phyloP scores from a whole-genome alignment of 2,113 vertebrate species.

The Brachypteracias leptosomus region DNA sequence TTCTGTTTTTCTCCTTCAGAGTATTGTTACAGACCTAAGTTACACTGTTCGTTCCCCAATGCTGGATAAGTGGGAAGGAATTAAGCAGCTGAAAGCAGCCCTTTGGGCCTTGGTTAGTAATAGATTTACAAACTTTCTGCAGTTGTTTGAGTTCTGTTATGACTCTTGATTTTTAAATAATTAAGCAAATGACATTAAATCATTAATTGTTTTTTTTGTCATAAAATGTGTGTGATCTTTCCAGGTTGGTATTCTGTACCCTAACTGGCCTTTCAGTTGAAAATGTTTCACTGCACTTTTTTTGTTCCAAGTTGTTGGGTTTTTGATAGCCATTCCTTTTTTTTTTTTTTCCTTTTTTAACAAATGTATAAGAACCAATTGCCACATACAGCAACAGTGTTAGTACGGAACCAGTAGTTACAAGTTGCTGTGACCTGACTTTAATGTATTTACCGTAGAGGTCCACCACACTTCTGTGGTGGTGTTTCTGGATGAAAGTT shows the following conservation, averaged over 20 bases:
- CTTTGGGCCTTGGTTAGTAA: conserved; percentile 95
- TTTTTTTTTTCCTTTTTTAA: not conserved
- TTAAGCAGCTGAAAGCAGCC: conserved; percentile 96
- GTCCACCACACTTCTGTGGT: not conserved
- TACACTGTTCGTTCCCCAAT: conserved; percentile 91
- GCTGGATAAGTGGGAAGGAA: conserved; percentile 98
- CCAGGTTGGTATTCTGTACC: not conserved
- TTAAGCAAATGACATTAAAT: not conserved
- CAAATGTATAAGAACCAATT: not conserved
- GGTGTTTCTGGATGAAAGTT: not conserved
- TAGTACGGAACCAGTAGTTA: not conserved
- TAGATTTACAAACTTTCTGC: not conserved
- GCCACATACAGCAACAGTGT: not conserved
- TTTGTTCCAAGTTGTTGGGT: not conserved
- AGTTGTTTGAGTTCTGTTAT: not conserved
- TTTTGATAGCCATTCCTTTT: not conserved
- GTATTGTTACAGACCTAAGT: conserved; percentile 93
- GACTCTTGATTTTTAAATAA: not conserved
- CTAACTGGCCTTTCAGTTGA: not conserved
- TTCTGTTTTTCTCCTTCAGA: conserved; percentile 73
- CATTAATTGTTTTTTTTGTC: not conserved
- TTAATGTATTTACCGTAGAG: not conserved
- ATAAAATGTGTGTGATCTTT: not conserved
- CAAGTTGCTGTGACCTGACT: not conserved
- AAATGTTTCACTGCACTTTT: not conserved